Percentiles rank a stretch among this genome's conserved stretches.
phyloP scores from a whole-genome alignment of 2,888 invertebrate genomes.

The Papilio gigon region DNA sequence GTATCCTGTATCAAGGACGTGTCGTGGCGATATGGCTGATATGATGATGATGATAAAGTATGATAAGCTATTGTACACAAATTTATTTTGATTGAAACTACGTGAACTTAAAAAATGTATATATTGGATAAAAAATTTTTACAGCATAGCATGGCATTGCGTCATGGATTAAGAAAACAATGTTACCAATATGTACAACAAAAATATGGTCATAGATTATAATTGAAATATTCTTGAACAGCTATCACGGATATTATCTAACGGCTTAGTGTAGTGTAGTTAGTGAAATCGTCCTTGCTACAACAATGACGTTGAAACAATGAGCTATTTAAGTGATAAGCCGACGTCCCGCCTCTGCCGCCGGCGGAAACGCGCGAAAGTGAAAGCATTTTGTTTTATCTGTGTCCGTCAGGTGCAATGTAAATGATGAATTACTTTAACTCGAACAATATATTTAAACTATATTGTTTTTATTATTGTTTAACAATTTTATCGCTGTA shows the following conservation, averaged over 20 bases:
- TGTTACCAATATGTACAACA: too few species aligned
- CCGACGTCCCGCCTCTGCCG: conserved; percentile 60
- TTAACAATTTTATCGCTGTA: not conserved
- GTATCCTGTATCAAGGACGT: too few species aligned
- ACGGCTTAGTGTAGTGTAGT: conserved; percentile 36
- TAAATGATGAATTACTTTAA: conserved; percentile 38
- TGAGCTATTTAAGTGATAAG: conserved; percentile 67
- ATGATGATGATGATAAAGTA: too few species aligned
- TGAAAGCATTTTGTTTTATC: conserved; percentile 61
- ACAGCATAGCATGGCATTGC: too few species aligned
- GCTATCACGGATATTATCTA: conserved; percentile 31
- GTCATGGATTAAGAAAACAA: too few species aligned
- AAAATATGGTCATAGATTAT: too few species aligned
- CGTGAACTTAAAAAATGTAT: too few species aligned
- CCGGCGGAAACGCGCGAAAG: conserved; percentile 68
- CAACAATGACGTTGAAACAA: conserved; percentile 63
- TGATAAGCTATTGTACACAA: too few species aligned
- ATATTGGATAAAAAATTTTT: too few species aligned
- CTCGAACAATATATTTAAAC: conserved; percentile 27
- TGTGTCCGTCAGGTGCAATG: conserved; percentile 37
- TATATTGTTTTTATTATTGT: conserved; percentile 5
- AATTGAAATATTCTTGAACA: too few species aligned
- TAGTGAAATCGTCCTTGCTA: conserved; percentile 72
- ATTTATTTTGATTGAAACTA: too few species aligned
- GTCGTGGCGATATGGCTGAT: too few species aligned